Evolutionary conservation across 2,113 vertebrate species (phyloP).

Genomic region (Erythrolamprus reginae): DNA sequence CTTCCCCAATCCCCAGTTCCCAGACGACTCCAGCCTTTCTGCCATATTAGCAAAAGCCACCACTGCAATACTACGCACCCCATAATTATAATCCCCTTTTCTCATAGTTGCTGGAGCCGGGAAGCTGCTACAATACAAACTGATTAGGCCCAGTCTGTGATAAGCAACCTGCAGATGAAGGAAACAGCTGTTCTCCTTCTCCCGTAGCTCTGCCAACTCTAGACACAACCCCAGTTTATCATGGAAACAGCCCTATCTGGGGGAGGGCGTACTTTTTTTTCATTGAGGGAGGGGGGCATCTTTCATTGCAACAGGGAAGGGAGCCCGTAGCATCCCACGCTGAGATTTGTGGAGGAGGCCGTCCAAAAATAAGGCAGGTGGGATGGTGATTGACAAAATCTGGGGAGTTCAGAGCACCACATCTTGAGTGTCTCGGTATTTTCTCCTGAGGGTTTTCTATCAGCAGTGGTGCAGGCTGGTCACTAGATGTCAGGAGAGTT

Average conservation of each 20-base stretch:
- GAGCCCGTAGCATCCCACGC: neutral
- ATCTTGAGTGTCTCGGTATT: neutral
- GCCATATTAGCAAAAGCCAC: conserved; percentile 25
- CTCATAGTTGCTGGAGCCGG: neutral
- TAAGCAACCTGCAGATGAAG: neutral
- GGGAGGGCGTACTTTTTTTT: neutral
- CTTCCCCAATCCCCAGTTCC: neutral
- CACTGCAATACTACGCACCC: conserved; percentile 8
- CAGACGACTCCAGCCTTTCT: neutral
- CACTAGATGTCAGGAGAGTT: neutral
- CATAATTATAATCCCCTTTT: conserved; percentile 5
- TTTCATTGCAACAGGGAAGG: neutral
- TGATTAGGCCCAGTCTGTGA: conserved; percentile 13
- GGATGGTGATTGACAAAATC: neutral
- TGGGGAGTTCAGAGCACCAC: neutral
- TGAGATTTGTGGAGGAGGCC: neutral
- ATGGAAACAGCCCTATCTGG: neutral
- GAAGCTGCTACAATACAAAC: neutral
- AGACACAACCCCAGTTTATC: neutral
- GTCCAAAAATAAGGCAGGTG: neutral
- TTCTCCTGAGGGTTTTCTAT: neutral
- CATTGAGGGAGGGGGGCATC: neutral
- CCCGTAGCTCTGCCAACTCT: neutral
- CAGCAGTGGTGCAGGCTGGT: neutral
- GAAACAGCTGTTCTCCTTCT: neutral